Evolutionary conservation across 2,113 vertebrate species (phyloP), one percentile per base, ranked within the genome.

Genomic region (Oophaga pumilio): DNA sequence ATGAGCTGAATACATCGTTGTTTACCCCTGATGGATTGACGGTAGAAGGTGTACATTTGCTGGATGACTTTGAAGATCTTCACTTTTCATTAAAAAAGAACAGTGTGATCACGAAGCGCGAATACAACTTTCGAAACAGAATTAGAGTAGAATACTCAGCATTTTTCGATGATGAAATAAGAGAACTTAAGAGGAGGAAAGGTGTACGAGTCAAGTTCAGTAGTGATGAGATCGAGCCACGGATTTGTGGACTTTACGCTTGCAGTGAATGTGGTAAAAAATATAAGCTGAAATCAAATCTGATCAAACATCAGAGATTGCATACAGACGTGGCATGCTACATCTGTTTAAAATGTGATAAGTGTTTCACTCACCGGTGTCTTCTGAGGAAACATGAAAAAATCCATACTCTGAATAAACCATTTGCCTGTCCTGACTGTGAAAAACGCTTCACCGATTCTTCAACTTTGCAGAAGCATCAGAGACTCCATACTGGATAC

Each of bases 231-330:
- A 15, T 59, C 0, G 4, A 28, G 26, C 57, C 71, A 66, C 64
- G n/a, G 17, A 14, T 15, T 3, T 2, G 24, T 13, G 68, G 68
- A 3, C 57, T 12, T 0, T 83, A 76, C 18, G 14, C 8, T 52
- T 88, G 86, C 76, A 66, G 57, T 53, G 86, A 83, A 83, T 88
- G 86, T 66, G 86, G 86, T 2, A 88, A 88, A 71, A 66, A 14
- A 3, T 88, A 83, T 26, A 76, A 57, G 50, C 56, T 76, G 7
- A 88, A 56, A 50, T 7, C 33, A 6, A 66, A 11, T 6, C 49
- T 88, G 2, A 50, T 17, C 12, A 66, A 82, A 66, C 86, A 88
- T 18, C 79, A 66, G 7, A 88, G 18, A 11, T 1, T 83, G 0
- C 86, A 88, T 33, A 88, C 86, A 6, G 80, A 71, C 0, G 17